These are phyloP conservation scores for Gymnocephalus cernua DNA, from an alignment of 2,113 vertebrate species.

Conservation along the genomic window DNA sequence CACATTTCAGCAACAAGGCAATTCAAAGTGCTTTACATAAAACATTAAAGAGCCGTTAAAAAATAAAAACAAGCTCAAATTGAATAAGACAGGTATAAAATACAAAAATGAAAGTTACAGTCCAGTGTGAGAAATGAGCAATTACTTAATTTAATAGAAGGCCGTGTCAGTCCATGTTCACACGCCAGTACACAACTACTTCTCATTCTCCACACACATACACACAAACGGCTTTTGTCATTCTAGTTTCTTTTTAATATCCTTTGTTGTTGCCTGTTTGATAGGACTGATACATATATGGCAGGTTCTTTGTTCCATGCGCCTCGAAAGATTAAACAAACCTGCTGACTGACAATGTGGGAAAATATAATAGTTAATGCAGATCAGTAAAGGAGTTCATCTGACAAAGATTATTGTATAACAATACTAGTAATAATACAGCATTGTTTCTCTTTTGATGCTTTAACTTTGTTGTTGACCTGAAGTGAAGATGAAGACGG, in stretches of 20 bases:
- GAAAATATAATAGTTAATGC: background rate
- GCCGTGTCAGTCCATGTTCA: background rate
- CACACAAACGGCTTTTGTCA: background rate
- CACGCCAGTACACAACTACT: background rate
- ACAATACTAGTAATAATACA: background rate
- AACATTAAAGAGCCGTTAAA: no score
- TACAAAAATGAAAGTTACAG: no score
- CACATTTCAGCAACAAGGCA: no score
- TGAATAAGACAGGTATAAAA: no score
- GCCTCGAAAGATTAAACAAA: conserved; percentile 17
- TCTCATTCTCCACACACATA: background rate
- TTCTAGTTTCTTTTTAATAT: conserved; percentile 1
- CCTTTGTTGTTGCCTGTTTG: conserved; percentile 15
- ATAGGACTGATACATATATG: background rate
- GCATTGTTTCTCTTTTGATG: background rate
- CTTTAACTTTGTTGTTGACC: background rate
- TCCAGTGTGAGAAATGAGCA: no score
- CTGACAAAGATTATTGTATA: background rate
- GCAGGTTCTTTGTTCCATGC: background rate
- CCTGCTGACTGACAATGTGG: background rate
- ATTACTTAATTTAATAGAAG: no score
- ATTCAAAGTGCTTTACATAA: no score
- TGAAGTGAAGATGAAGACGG: background rate
- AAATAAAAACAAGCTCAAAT: no score
- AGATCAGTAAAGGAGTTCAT: background rate